Conservation (phyloP, 2,797 vertebrate species). For the Loris lydekkerianus region DNA sequence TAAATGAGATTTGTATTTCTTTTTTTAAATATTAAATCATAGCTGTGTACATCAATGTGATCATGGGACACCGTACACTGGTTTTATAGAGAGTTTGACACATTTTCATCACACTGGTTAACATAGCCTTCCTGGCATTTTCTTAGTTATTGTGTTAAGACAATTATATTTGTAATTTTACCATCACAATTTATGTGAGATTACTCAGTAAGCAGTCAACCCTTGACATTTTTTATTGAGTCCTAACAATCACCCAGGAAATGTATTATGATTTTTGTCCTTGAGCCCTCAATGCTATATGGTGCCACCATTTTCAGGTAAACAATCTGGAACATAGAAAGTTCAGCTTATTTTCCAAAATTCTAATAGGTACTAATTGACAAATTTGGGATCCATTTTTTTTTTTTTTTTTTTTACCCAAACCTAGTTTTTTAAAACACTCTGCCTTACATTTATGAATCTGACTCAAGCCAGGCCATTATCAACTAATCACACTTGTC, state of each 20-base stretch:
- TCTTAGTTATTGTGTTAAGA: too few relatives aligned
- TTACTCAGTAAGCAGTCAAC: not conserved
- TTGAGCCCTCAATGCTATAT: not conserved
- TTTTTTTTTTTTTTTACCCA: not conserved
- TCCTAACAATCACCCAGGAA: not conserved
- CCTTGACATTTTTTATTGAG: not conserved
- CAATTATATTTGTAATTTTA: not conserved
- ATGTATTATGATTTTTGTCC: not conserved
- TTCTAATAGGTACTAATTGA: not conserved
- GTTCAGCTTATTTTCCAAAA: not conserved
- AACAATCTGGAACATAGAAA: not conserved
- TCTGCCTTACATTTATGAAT: not conserved
- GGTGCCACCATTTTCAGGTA: not conserved
- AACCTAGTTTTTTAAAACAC: not conserved
- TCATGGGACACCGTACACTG: too few relatives aligned
- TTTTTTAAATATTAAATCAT: too few relatives aligned
- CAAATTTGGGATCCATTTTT: not conserved
- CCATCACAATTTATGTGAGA: not conserved
- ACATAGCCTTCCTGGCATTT: too few relatives aligned
- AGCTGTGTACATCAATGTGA: too few relatives aligned
- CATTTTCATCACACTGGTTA: too few relatives aligned
- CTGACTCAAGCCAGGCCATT: not conserved
- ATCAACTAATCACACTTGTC: not conserved
- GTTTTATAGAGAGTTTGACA: too few relatives aligned
- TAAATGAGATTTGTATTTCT: not conserved